Percentiles rank a stretch among this genome's conserved stretches.
Conservation (phyloP, 2,888 invertebrate genomes). For the Osedax fenrisi region DNA sequence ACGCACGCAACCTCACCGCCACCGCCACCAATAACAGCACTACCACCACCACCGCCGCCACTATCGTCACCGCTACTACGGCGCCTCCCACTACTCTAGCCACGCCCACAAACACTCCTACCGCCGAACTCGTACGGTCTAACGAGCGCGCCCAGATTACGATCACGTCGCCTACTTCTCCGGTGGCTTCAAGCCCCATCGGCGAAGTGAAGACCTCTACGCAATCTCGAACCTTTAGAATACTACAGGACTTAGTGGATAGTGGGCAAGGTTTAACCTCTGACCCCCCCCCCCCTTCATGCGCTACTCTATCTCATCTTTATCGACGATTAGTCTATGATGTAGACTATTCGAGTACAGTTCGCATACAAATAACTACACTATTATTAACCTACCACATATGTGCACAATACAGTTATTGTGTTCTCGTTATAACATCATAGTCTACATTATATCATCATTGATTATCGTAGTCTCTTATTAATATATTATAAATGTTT, state of each 20-base stretch:
- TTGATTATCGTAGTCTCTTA: no score
- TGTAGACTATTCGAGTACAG: no score
- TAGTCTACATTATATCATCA: no score
- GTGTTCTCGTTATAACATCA: no score
- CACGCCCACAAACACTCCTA: background rate
- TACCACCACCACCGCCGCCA: constrained; percentile 49
- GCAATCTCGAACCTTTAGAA: constrained; percentile 30
- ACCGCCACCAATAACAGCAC: no score
- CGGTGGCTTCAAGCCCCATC: background rate
- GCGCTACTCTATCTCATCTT: background rate
- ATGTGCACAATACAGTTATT: no score
- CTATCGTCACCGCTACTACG: background rate
- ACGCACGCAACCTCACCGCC: background rate
- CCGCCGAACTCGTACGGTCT: background rate
- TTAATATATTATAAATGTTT: no score
- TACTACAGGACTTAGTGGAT: constrained; percentile 25
- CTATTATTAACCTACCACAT: no score
- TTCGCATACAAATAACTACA: no score
- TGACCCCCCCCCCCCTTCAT: background rate
- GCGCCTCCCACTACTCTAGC: background rate
- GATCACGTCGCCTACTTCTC: background rate
- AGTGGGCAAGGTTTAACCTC: constrained; percentile 23
- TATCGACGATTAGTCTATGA: no score
- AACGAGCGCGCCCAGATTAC: background rate
- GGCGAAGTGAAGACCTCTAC: background rate